Conservation (phyloP, 2,888 invertebrate species). For the Dolichomitus sp. region DNA sequence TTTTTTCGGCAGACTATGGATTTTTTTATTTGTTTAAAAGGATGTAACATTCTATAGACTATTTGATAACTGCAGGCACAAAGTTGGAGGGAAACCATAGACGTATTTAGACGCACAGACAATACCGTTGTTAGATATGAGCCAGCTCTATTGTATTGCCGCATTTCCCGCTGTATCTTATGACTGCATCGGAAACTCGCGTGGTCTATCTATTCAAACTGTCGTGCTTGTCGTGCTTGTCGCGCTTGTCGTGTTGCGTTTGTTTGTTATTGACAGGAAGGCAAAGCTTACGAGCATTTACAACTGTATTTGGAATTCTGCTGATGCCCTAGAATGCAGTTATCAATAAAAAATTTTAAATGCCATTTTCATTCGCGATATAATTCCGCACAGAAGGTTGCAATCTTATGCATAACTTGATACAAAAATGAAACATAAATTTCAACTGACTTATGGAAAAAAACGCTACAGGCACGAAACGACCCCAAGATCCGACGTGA, state of each 20-base stretch:
- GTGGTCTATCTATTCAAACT: conserved; percentile 25
- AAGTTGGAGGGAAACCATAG: background rate
- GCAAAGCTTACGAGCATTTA: conserved; percentile 6
- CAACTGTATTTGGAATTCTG: background rate
- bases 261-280: conserved; percentile 14
- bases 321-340: conserved; percentile 3
- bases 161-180: conserved; percentile 15
- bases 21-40: background rate
- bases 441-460: background rate
- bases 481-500: background rate
- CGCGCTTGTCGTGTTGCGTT: background rate
- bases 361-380: background rate
- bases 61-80: background rate
- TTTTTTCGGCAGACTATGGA: background rate
- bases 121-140: conserved; percentile 3
- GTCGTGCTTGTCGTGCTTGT: conserved; percentile 2
- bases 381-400: background rate
- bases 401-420: background rate
- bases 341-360: background rate
- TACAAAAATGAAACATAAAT: background rate
- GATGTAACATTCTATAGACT: background rate
- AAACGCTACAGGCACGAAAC: background rate
- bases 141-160: conserved; percentile 7
- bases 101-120: conserved; percentile 10
- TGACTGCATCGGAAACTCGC: conserved; percentile 23